phyloP scores from a whole-genome alignment of 2,888 invertebrate genomes.

The Eristalis tenax region DNA sequence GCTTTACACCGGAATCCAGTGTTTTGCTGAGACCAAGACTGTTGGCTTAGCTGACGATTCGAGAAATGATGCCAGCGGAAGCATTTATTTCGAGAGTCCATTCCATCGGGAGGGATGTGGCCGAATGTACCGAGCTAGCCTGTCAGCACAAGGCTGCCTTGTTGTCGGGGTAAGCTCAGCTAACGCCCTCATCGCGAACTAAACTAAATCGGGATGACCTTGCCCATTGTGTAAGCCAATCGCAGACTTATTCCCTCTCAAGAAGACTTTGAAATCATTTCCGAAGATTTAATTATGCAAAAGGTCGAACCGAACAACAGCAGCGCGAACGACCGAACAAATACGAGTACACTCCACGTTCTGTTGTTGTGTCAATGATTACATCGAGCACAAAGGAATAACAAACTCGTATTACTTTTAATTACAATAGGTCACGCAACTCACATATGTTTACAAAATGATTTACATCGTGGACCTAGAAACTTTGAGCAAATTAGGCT shows the following conservation, averaged over 20 bases:
- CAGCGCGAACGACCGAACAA: slow-evolving; percentile 6
- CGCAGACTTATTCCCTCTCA: not conserved
- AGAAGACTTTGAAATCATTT: not conserved
- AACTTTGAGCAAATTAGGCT: not conserved
- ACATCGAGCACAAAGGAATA: slow-evolving; percentile 19
- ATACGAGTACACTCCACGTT: not conserved
- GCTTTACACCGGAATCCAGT: not conserved
- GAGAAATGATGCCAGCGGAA: too few relatives aligned
- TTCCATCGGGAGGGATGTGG: too few relatives aligned
- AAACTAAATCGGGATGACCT: not conserved
- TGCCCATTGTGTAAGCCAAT: not conserved
- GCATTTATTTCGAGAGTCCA: too few relatives aligned
- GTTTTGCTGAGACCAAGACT: too few relatives aligned
- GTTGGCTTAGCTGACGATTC: too few relatives aligned
- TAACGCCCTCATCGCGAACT: too few relatives aligned
- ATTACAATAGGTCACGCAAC: slow-evolving; percentile 62
- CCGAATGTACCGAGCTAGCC: too few relatives aligned
- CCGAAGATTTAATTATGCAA: slow-evolving; percentile 42
- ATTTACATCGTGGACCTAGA: slow-evolving; percentile 35
- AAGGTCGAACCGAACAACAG: slow-evolving; percentile 40
- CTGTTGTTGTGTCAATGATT: not conserved
- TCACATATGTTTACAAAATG: slow-evolving; percentile 37
- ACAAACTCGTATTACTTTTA: slow-evolving; percentile 36
- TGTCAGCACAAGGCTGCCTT: too few relatives aligned
- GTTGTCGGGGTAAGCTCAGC: too few relatives aligned